Evolutionary conservation across 2,797 vertebrate genomes (phyloP).

Genomic region (Glossophaga mutica): DNA sequence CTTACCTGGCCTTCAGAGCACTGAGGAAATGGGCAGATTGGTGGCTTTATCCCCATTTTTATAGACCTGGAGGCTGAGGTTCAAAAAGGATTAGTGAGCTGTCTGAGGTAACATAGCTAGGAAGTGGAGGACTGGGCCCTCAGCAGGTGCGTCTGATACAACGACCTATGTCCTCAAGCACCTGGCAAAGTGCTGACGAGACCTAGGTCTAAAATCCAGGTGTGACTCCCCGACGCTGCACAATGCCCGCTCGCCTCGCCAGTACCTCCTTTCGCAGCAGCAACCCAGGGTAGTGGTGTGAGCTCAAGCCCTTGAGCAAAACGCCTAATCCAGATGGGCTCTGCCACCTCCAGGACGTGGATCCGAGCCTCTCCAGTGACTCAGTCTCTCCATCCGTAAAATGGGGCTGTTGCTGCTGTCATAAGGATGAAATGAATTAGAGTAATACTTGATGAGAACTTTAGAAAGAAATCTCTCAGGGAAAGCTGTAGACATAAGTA

Average conservation of each 20-base stretch:
- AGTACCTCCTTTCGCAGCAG: rapidly evolving
- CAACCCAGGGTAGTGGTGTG: rapidly evolving
- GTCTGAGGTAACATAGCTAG: neutral
- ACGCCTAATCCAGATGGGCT: neutral
- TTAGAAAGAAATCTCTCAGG: neutral
- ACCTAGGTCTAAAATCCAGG: neutral
- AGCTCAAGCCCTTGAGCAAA: neutral
- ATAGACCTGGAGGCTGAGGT: neutral
- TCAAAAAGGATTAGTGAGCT: neutral
- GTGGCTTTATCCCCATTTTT: neutral
- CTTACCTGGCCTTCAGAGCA: neutral
- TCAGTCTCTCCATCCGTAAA: neutral
- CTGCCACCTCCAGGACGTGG: neutral
- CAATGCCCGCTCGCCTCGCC: neutral
- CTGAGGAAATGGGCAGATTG: neutral
- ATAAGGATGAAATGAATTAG: neutral
- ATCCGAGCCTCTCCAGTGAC: neutral
- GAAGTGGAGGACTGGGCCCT: neutral
- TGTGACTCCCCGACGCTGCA: neutral
- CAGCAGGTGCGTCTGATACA: neutral
- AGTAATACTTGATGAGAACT: neutral
- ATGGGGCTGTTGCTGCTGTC: neutral
- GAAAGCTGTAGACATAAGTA: neutral
- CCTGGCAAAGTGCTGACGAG: neutral
- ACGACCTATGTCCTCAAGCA: neutral